A percentile compares a stretch with the other conserved stretches of the same genome.
phyloP scores from a whole-genome alignment of 1,140 invertebrate species.

The Phymorhynchus buccinoides region DNA sequence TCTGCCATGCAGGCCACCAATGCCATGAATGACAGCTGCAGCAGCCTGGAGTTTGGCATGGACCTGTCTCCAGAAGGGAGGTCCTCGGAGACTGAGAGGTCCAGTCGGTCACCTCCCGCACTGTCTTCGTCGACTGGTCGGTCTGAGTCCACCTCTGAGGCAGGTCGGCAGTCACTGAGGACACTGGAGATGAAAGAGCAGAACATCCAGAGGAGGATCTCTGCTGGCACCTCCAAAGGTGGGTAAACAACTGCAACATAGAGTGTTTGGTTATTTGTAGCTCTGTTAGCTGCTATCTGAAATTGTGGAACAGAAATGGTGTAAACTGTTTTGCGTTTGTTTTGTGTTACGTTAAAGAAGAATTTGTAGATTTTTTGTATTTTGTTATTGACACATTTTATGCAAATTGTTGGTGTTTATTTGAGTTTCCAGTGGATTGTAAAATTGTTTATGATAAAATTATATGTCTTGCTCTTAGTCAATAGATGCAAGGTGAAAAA shows the following conservation, averaged over 20 bases:
- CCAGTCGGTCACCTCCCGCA: conserved; percentile 31
- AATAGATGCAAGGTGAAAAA: no score
- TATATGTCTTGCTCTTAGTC: no score
- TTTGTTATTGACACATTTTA: no score
- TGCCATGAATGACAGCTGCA: conserved; percentile 29
- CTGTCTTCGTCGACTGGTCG: neutral
- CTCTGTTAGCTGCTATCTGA: no score
- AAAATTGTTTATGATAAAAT: no score
- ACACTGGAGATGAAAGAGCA: conserved; percentile 56
- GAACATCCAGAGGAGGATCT: conserved; percentile 44
- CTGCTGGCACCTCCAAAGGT: conserved; percentile 30
- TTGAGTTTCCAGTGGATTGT: no score
- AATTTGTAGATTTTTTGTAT: no score
- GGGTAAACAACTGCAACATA: neutral
- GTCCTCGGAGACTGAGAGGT: neutral
- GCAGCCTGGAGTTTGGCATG: conserved; percentile 34
- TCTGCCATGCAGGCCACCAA: neutral
- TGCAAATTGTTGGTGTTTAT: no score
- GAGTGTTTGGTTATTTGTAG: no score
- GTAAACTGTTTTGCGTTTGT: no score
- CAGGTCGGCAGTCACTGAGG: conserved; percentile 46
- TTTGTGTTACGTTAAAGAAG: no score
- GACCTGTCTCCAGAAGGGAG: neutral
- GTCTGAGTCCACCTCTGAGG: neutral
- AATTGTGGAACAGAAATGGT: no score